Conservation (phyloP, 2,888 invertebrate species). For the Allolobophora icterica region DNA sequence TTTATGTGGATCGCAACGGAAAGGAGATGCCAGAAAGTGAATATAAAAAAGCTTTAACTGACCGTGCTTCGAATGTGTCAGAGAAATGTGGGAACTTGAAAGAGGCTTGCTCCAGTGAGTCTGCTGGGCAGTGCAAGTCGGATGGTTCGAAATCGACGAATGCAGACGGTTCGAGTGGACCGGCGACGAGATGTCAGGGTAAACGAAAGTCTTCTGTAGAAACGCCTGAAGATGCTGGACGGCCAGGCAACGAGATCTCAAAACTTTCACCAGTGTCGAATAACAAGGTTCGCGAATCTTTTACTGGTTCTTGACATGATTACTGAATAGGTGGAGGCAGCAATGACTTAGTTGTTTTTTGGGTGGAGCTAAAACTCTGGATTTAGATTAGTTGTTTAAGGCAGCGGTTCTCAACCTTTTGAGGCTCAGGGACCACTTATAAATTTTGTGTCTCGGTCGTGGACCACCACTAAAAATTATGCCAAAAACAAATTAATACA, state of each 20-base stretch:
- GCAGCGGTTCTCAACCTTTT: too few relatives aligned
- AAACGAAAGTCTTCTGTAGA: neutral
- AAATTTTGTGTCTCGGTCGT: too few relatives aligned
- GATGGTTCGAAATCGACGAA: neutral
- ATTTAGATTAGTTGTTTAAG: too few relatives aligned
- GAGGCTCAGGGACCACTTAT: too few relatives aligned
- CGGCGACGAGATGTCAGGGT: neutral
- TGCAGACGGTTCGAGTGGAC: neutral
- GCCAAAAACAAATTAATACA: too few relatives aligned
- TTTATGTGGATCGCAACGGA: constrained; percentile 43
- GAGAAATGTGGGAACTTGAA: neutral
- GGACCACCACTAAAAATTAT: too few relatives aligned
- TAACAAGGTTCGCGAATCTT: neutral
- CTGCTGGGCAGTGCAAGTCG: neutral
- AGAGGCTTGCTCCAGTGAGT: neutral
- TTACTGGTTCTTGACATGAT: neutral
- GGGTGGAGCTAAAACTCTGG: too few relatives aligned
- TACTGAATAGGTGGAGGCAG: neutral
- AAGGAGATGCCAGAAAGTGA: constrained; percentile 33
- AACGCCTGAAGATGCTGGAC: neutral
- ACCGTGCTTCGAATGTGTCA: neutral
- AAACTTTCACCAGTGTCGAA: neutral
- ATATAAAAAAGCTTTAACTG: neutral
- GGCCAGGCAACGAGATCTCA: neutral
- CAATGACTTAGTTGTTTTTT: neutral